A percentile compares a stretch with the other conserved stretches of the same genome.
These are phyloP conservation scores for Lycaon pictus DNA, from an alignment of 2,113 vertebrate species.

Conservation along the genomic window DNA sequence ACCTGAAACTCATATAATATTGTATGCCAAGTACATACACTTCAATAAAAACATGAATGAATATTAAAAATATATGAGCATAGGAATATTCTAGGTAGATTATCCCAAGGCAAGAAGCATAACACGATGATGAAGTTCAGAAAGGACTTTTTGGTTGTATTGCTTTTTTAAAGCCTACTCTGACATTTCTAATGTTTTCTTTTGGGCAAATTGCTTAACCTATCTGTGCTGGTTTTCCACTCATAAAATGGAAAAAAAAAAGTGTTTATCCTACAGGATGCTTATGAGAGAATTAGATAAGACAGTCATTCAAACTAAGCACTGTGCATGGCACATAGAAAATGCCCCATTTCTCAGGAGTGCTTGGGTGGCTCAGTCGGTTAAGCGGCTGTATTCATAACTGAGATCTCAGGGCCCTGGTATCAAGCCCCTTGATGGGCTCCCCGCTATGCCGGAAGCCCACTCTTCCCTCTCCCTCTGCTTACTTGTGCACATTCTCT, in stretches of 20 bases:
- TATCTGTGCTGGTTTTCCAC: not conserved
- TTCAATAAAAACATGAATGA: not conserved
- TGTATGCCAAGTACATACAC: not conserved
- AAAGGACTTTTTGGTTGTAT: not conserved
- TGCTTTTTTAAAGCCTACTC: not conserved
- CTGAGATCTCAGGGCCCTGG: too few relatives aligned
- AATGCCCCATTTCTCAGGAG: not conserved
- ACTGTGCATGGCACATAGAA: not conserved
- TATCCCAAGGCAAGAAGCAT: not conserved
- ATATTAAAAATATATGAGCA: not conserved
- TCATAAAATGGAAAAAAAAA: not conserved
- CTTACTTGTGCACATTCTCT: too few relatives aligned
- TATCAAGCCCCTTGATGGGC: too few relatives aligned
- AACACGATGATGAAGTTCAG: not conserved
- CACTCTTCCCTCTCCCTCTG: too few relatives aligned
- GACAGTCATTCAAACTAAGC: conserved; percentile 14
- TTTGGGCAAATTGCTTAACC: not conserved
- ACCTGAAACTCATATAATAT: not conserved
- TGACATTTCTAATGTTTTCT: conserved; percentile 1
- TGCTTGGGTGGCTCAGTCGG: too few relatives aligned
- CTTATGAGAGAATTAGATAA: conserved; percentile 36
- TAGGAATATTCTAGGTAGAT: not conserved
- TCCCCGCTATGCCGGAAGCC: too few relatives aligned
- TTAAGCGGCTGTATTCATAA: too few relatives aligned
- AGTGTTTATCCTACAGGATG: not conserved